Base-by-base conservation (phyloP, 2,888 invertebrate species). In the Parasteatoda lunata region DNA sequence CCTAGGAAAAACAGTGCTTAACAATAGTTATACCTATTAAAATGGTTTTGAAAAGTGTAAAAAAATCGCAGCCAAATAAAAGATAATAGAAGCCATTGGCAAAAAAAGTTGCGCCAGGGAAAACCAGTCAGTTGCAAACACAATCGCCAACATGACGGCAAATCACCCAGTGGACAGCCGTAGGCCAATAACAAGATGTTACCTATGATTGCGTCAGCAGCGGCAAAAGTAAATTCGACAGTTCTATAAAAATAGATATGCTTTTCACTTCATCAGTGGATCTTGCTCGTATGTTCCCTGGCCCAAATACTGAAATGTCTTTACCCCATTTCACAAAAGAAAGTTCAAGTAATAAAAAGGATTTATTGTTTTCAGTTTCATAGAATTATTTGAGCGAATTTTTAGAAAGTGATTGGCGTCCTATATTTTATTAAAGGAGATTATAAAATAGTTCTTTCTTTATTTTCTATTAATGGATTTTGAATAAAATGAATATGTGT, bases 81-180 rank as follows among this genome's bases (percentile, higher is more conserved):
- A 13, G 71, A 70, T 70, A 71, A 64, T 71, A 4, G 5, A 9
- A 11, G 48, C n/a, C 9, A 47, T n/a, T 59, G 64, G 78, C 48
- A 51, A 9, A 47, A 45, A 7, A 30, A 13, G n/a, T 5, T 54
- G 48, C 52, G 66, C 65, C 49, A 77, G 83, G 83, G 54, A 84
- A 83, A 84, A 84, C 83, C 83, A 84, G 83, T 65, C 49, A 65
- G 68, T 77, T 84, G 77, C 83, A 84, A 54, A 71, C 48, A 15
- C 45, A 47, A 48, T 59, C 66, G 77, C 77, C 83, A 84, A 84
- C 52, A 49, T 30, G n/a, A 48, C 59, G 51, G 79, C 81, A 73
- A 59, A 52, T 51, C 73, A 65, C 59, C 65, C 80, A 75, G 81
- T 48, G 69, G 76, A 30, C 69, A 83, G 66, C 83, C 72, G 70